Base-by-base conservation (phyloP, 2,888 invertebrate genomes). In the Sphecodes monilicornis region DNA sequence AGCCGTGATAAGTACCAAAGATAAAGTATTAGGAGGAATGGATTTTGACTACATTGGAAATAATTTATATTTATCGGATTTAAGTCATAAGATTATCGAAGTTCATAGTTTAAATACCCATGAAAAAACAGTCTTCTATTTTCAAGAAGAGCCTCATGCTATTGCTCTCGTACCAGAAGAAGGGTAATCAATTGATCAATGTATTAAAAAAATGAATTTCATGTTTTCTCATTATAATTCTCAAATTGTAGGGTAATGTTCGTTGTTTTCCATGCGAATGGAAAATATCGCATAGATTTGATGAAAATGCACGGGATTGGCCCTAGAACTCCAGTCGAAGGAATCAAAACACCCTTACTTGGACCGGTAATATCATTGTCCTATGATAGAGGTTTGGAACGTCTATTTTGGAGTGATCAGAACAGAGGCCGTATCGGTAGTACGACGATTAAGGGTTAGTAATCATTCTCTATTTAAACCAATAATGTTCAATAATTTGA, bases 31-130 rank as follows among this genome's bases (percentile, higher is more conserved):
- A 0, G 95, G 95, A 73, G 96, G 96, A 10, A 94, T 97, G 95
- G 96, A 96, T 87, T 96, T 96, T 89, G 98, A 98, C 95, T 95
- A 96, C 88, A 95, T 96, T 13, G 96, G 97, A 0, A 97, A 97
- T 84, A 97, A 97, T 87, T 94, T 98, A 0, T 98, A 98, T 93
- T 96, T 97, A 95, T 95, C 97, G 80, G 97, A 98, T 93, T 95
- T 95, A 0, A 96, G 96, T 0, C 95, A 96, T 18, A 96, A 96
- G 76, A 96, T 96, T 0, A 95, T 98, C 0, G 97, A 98, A 92
- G 96, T 96, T 3, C 92, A 97, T 18, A 97, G 96, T 0, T 90
- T 97, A 70, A 95, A 95, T 72, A 97, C 96, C 0, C 95, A 94
- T 36, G 94, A 96, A 11, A 96, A 96, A 29, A 96, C 96, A 0